Conservation (phyloP, 2,888 invertebrate genomes). For the Hermaeophaga mercurialis region DNA sequence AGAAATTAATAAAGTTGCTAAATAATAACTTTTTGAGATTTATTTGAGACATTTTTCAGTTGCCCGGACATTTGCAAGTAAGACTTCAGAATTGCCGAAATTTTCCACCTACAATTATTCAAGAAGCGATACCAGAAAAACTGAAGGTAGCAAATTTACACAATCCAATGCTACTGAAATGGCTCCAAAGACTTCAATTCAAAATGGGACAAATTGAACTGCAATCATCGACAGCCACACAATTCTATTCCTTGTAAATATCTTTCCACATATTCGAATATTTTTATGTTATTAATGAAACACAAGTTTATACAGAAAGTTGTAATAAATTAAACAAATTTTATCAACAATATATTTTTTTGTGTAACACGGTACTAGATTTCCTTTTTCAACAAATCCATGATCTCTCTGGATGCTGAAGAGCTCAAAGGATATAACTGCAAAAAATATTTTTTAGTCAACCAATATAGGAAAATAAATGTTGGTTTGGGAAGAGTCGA, state of each 20-base stretch:
- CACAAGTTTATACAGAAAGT: slow-evolving; percentile 37
- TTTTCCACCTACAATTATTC: slow-evolving; percentile 67
- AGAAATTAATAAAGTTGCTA: background rate
- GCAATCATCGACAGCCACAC: slow-evolving; percentile 89
- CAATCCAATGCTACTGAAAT: slow-evolving; percentile 70
- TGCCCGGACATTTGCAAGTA: slow-evolving; percentile 86
- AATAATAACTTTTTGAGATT: background rate
- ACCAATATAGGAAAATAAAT: too few species aligned
- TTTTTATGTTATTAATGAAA: slow-evolving; percentile 34
- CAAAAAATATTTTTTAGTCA: slow-evolving; percentile 22
- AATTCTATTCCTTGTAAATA: slow-evolving; percentile 77
- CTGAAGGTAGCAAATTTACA: slow-evolving; percentile 54
- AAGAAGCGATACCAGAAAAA: slow-evolving; percentile 57
- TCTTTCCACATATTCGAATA: slow-evolving; percentile 15
- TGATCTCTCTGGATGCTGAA: slow-evolving; percentile 28
- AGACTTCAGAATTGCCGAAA: slow-evolving; percentile 88
- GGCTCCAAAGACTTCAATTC: slow-evolving; percentile 92
- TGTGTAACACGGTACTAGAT: slow-evolving; percentile 25
- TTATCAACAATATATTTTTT: slow-evolving; percentile 15
- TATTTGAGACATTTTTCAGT: slow-evolving; percentile 59
- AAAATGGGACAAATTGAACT: slow-evolving; percentile 98
- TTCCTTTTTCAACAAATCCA: slow-evolving; percentile 38
- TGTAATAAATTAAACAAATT: slow-evolving; percentile 40
- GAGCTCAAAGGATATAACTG: slow-evolving; percentile 40
- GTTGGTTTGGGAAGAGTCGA: too few species aligned